phyloP scores from a whole-genome alignment of 2,797 vertebrate genomes.

The Corythornis leucogaster region DNA sequence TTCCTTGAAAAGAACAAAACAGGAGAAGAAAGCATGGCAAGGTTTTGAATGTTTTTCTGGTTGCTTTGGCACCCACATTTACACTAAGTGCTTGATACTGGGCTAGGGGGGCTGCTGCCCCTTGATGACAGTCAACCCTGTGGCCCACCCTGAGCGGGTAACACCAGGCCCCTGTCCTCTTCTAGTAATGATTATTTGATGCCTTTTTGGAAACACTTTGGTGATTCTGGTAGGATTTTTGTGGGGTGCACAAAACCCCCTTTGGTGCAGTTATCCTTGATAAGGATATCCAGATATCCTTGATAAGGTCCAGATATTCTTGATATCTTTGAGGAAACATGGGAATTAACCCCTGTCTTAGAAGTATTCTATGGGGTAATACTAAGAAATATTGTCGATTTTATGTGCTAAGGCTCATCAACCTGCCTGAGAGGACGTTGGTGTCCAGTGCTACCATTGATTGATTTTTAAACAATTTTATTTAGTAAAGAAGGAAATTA shows the following conservation, averaged over 20 bases:
- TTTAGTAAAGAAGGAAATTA: not conserved
- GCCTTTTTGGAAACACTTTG: not conserved
- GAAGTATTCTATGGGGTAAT: not conserved
- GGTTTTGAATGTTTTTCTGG: not conserved
- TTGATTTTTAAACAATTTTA: not conserved
- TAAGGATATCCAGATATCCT: too few relatives aligned
- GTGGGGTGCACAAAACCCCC: not conserved
- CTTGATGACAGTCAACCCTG: accelerated
- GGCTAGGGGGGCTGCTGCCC: not conserved
- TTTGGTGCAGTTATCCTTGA: not conserved
- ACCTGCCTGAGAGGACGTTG: not conserved
- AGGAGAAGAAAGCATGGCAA: not conserved
- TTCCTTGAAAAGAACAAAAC: conserved; percentile 1
- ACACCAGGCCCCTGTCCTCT: not conserved
- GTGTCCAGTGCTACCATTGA: not conserved
- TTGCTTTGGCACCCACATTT: not conserved
- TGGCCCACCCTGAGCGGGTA: not conserved
- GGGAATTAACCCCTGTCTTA: not conserved
- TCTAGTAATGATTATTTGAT: not conserved
- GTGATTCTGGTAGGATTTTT: not conserved
- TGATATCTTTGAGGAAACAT: not conserved
- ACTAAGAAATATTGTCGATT: not conserved
- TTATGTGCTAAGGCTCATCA: not conserved
- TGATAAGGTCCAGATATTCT: too few relatives aligned
- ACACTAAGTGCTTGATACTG: not conserved